Conservation (phyloP, 1,140 invertebrate genomes). For the Camponotus floridanus region DNA sequence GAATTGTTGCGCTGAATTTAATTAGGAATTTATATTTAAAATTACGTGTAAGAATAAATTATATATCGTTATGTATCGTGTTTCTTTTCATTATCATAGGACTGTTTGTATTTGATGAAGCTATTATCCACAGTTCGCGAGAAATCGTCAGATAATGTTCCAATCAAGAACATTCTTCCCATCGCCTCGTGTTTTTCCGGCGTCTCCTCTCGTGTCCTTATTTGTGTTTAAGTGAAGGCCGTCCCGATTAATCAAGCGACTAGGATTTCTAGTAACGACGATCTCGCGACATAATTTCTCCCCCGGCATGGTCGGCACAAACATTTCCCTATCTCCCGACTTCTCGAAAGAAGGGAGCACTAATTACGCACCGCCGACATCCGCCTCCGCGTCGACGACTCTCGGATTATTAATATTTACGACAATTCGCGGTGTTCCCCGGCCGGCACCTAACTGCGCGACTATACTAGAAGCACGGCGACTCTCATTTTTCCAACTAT, state of each 20-base stretch:
- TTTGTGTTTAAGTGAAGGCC: conserved; percentile 41
- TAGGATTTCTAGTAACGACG: conserved; percentile 36
- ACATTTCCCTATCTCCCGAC: conserved; percentile 60
- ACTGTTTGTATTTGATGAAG: not conserved
- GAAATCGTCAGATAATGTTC: conserved; percentile 36
- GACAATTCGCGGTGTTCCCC: conserved; percentile 70
- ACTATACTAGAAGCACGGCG: conserved; percentile 74
- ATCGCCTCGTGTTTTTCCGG: conserved; percentile 1
- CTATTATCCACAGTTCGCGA: conserved; percentile 13
- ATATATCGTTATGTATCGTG: not conserved
- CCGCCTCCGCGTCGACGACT: conserved; percentile 59
- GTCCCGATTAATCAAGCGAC: conserved; percentile 68
- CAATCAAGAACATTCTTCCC: conserved; percentile 51
- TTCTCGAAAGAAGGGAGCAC: conserved; percentile 57
- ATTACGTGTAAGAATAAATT: too few species aligned
- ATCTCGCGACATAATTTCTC: conserved; percentile 51
- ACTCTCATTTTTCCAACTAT: conserved; percentile 74
- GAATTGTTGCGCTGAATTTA: not conserved
- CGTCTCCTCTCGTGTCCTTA: conserved; percentile 26
- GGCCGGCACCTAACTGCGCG: conserved; percentile 68
- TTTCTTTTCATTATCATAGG: not conserved
- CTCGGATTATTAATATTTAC: conserved; percentile 76
- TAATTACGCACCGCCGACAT: conserved; percentile 69
- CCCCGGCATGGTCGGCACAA: conserved; percentile 27
- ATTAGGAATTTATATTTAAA: not conserved